Evolutionary conservation across 2,888 invertebrate genomes (phyloP), one percentile per base, ranked within the genome.

Genomic region (Lacanobia wlatinum): DNA sequence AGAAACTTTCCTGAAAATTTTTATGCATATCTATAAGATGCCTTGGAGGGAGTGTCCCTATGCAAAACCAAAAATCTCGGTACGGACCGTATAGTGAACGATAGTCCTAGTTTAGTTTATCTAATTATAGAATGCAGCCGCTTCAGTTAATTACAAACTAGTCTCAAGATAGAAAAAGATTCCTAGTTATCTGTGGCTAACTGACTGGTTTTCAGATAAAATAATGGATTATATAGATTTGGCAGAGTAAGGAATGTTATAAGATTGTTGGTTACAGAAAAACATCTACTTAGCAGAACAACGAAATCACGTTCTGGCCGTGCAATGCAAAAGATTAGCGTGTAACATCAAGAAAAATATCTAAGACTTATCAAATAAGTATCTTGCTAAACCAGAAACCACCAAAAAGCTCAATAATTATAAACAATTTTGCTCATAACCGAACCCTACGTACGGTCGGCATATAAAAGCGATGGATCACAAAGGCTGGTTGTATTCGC

Each of bases 401-500:
- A 48, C 40, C 16, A 14, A 12, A 8, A 14, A 2, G 16, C 21
- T 34, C 10, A 6, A 23, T 38, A 50, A n/a, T 50, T 56, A 50
- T 48, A 56, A 55, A 61, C 60, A 59, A 62, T 62, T 21, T 76
- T 63, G 14, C 34, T 52, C n/a, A 28, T 48, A 46, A 38, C 21
- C 23, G 38, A 70, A 68, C 21, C 38, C 38, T 52, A 28, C 28
- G 66, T 40, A 59, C 23, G 7, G 50, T 65, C 65, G 68, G 78
- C 58, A 50, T 60, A 70, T 66, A 74, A 78, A 80, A 78, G 68
- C 79, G 53, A 63, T 74, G 72, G 73, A 74, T 76, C 68, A 74
- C 82, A 78, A 78, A 70, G 67, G 58, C 61, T 56, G 62, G 60
- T 40, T 70, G 78, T 67, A 80, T 82, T 80, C 82, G 82, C 74